phyloP scores from a whole-genome alignment of 2,888 invertebrate genomes.

The Acrobasis repandana region DNA sequence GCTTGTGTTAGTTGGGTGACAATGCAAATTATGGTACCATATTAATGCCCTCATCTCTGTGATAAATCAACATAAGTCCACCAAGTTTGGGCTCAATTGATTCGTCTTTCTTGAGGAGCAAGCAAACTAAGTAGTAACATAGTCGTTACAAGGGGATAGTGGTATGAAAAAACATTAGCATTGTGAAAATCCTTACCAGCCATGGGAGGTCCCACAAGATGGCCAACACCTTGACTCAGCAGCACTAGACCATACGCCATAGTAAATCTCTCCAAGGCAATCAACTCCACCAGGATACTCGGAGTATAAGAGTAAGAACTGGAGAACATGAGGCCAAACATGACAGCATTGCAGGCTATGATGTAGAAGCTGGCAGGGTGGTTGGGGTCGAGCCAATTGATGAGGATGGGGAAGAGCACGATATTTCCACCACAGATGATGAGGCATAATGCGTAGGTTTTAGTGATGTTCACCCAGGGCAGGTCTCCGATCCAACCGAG shows the following conservation, averaged over 20 bases:
- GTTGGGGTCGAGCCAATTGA: conserved; percentile 57
- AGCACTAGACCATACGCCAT: conserved; percentile 95
- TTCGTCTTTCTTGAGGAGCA: no score
- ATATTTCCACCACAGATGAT: conserved; percentile 85
- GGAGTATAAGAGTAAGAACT: conserved; percentile 96
- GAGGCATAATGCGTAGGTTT: conserved; percentile 92
- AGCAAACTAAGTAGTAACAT: no score
- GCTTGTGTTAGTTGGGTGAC: no score
- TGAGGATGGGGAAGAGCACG: conserved; percentile 83
- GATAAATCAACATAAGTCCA: no score
- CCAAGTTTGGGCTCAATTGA: no score
- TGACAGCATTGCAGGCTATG: conserved; percentile 80
- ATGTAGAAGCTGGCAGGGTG: conserved; percentile 74
- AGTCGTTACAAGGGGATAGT: no score
- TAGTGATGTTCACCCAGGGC: conserved; percentile 91
- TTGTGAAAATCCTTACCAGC: conserved; percentile 84
- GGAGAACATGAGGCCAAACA: conserved; percentile 95
- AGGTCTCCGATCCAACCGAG: conserved; percentile 96
- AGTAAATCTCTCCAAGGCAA: conserved; percentile 95
- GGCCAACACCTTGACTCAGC: conserved; percentile 95
- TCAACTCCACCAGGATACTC: conserved; percentile 93
- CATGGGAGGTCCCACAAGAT: conserved; percentile 95
- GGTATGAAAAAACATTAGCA: no score
- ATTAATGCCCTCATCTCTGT: no score
- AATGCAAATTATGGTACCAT: no score